Percentiles rank a stretch among this genome's conserved stretches.
Conservation (phyloP, 2,888 invertebrate species). For the Nebria salina region DNA sequence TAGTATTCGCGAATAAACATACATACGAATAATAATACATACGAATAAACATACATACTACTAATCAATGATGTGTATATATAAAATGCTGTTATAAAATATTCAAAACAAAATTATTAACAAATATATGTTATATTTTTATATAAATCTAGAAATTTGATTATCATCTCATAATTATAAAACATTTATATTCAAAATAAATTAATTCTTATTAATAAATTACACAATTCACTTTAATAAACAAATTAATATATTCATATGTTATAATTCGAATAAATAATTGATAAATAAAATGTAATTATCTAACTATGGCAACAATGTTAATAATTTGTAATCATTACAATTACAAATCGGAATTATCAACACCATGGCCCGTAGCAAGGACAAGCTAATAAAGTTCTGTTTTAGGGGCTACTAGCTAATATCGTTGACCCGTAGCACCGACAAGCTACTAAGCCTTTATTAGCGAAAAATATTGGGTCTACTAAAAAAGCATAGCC, state of each 20-base stretch:
- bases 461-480: no score
- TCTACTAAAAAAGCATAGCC: not conserved
- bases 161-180: not conserved
- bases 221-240: not conserved
- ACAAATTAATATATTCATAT: conserved; percentile 6
- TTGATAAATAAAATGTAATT: not conserved
- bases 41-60: no score
- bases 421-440: no score
- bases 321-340: not conserved
- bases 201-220: conserved; percentile 8
- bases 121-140: not conserved
- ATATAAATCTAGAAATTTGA: not conserved
- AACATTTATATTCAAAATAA: conserved; percentile 8
- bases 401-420: no score
- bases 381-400: no score
- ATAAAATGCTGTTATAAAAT: conserved; percentile 9
- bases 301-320: not conserved
- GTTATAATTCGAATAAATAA: not conserved
- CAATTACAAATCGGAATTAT: conserved; percentile 17
- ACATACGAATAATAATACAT: no score
- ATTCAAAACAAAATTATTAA: not conserved
- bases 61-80: conserved; percentile 8
- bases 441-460: no score
- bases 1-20: no score
- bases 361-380: not conserved